Evolutionary conservation across 2,888 invertebrate species (phyloP).

Genomic region (Alsophila aescularia): DNA sequence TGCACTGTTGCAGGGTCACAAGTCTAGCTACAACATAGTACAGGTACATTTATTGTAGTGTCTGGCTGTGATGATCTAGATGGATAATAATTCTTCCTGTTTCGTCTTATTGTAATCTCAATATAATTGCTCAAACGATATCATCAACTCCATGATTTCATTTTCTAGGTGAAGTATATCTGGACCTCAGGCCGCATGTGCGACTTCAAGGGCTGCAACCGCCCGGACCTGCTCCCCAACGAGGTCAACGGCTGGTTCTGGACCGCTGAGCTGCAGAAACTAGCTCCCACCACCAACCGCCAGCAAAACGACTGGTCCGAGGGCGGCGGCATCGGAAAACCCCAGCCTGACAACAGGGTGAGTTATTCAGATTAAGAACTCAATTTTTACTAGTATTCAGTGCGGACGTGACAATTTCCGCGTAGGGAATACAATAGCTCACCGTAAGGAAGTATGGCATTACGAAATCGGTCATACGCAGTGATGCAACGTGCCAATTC

Average conservation of each 20-base stretch:
- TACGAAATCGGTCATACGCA: slow-evolving; percentile 59
- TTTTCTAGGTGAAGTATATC: slow-evolving; percentile 91
- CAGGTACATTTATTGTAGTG: too few relatives aligned
- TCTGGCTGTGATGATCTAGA: background rate
- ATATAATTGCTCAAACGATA: background rate
- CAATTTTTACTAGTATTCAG: too few relatives aligned
- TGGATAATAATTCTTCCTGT: background rate
- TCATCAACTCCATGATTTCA: slow-evolving; percentile 10
- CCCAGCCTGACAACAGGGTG: slow-evolving; percentile 94
- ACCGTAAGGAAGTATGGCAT: slow-evolving; percentile 51
- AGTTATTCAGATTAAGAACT: too few relatives aligned
- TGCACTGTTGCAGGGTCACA: too few relatives aligned
- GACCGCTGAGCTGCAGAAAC: slow-evolving; percentile 93
- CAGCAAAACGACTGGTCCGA: slow-evolving; percentile 95
- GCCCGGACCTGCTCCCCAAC: slow-evolving; percentile 92
- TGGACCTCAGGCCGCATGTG: slow-evolving; percentile 96
- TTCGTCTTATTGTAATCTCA: background rate
- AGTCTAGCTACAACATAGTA: background rate
- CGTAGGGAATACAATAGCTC: slow-evolving; percentile 42
- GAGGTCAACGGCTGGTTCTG: slow-evolving; percentile 96
- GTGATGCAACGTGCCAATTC: slow-evolving; percentile 66
- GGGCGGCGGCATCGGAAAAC: slow-evolving; percentile 92
- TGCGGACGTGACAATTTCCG: slow-evolving; percentile 38
- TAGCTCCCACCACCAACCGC: slow-evolving; percentile 92
- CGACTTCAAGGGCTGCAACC: slow-evolving; percentile 95